Evolutionary conservation across 2,797 vertebrate species (phyloP).

Genomic region (Spinus olivaceus): DNA sequence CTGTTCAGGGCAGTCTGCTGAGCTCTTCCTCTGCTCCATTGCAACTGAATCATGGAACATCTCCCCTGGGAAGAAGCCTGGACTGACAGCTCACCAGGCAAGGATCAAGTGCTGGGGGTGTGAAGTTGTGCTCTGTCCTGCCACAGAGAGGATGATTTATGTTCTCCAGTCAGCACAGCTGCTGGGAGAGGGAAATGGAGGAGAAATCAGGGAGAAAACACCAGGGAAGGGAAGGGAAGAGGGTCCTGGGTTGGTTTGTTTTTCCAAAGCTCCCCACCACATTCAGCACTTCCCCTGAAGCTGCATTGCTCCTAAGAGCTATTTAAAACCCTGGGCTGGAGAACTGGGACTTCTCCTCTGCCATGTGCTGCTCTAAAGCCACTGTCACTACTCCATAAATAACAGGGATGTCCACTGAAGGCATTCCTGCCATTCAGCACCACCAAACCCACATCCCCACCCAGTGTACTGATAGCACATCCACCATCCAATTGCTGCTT

Average conservation of each 20-base stretch:
- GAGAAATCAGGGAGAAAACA: not conserved
- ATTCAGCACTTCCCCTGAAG: not conserved
- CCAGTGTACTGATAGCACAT: not conserved
- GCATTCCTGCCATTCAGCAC: not conserved
- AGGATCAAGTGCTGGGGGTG: not conserved
- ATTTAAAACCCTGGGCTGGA: not conserved
- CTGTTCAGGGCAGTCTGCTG: not conserved
- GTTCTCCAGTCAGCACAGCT: not conserved
- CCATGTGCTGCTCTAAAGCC: not conserved
- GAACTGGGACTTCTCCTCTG: not conserved
- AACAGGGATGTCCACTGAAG: not conserved
- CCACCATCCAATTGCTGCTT: not conserved
- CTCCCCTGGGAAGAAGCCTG: not conserved
- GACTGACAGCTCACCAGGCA: not conserved
- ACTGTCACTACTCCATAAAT: slow-evolving; percentile 42
- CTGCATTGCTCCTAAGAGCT: not conserved
- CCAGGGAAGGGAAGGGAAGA: not conserved
- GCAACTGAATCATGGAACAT: not conserved
- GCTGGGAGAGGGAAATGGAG: not conserved
- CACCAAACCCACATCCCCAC: not conserved
- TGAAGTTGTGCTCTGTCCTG: not conserved
- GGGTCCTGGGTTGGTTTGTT: not conserved
- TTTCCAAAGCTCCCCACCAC: not conserved
- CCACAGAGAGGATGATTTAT: not conserved
- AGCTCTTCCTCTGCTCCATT: not conserved